Evolutionary conservation across 2,888 invertebrate genomes (phyloP).

Genomic region (Cephus pygmeus): DNA sequence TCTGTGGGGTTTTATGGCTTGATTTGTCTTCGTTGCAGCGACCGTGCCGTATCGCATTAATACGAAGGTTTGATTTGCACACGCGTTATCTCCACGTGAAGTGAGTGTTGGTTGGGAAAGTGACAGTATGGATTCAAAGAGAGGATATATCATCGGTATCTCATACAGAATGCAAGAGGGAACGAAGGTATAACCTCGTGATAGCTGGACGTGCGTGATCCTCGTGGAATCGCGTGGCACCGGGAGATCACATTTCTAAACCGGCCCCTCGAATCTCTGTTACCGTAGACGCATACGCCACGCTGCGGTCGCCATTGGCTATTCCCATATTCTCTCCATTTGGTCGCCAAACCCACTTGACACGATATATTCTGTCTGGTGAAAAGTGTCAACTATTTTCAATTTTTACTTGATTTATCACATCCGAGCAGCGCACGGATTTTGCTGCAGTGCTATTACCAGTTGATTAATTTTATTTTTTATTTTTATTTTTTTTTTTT

Average conservation of each 20-base stretch:
- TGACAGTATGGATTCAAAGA: background rate
- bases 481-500: background rate
- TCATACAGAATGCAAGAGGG: background rate
- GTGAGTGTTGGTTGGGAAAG: background rate
- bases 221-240: constrained; percentile 37
- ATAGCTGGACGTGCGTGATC: constrained; percentile 5
- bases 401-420: background rate
- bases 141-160: background rate
- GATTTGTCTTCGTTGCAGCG: constrained; percentile 1
- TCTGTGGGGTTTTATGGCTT: background rate
- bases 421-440: background rate
- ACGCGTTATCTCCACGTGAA: background rate
- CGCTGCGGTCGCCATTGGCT: background rate
- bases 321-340: background rate
- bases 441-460: background rate
- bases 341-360: background rate
- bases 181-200: background rate
- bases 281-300: background rate
- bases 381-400: background rate
- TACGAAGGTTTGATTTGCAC: background rate
- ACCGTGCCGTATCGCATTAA: background rate
- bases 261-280: constrained; percentile 9
- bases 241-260: constrained; percentile 40
- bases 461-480: background rate
- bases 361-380: background rate